phyloP scores from a whole-genome alignment of 2,888 invertebrate species.

The Harmothoe impar region DNA sequence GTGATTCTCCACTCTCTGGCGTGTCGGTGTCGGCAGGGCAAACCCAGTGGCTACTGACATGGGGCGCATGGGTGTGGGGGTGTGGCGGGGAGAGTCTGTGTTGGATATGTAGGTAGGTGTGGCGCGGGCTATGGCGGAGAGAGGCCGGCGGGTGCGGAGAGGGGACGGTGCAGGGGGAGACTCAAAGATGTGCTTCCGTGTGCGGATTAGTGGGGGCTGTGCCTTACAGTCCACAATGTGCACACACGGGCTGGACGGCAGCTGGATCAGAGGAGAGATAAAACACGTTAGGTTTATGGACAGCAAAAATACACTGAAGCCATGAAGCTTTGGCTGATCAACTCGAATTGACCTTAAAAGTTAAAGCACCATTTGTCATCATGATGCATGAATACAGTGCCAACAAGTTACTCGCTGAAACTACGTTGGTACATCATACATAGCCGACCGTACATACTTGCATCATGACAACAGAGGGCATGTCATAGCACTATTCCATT shows the following conservation, averaged over 20 bases:
- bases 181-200: slow-evolving; percentile 41
- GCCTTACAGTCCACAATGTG: slow-evolving; percentile 63
- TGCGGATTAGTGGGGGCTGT: not conserved
- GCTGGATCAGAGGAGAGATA: not conserved
- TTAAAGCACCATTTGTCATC: too few species aligned
- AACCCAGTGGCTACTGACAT: not conserved
- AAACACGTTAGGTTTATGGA: too few species aligned
- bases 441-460: too few species aligned
- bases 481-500: too few species aligned
- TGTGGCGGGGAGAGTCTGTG: not conserved
- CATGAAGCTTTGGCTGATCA: too few species aligned
- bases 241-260: slow-evolving; percentile 52
- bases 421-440: too few species aligned
- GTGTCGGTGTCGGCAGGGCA: not conserved
- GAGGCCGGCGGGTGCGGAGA: slow-evolving; percentile 18
- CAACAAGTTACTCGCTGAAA: too few species aligned
- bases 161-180: not conserved
- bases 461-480: too few species aligned
- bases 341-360: too few species aligned
- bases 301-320: too few species aligned
- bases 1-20: not conserved
- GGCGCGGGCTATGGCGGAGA: not conserved
- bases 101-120: not conserved
- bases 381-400: too few species aligned
- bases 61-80: not conserved